Percentiles rank a stretch among this genome's conserved stretches.
These are phyloP conservation scores for Nyctereutes procyonoides DNA, from an alignment of 2,113 vertebrate species.

Conservation along the genomic window DNA sequence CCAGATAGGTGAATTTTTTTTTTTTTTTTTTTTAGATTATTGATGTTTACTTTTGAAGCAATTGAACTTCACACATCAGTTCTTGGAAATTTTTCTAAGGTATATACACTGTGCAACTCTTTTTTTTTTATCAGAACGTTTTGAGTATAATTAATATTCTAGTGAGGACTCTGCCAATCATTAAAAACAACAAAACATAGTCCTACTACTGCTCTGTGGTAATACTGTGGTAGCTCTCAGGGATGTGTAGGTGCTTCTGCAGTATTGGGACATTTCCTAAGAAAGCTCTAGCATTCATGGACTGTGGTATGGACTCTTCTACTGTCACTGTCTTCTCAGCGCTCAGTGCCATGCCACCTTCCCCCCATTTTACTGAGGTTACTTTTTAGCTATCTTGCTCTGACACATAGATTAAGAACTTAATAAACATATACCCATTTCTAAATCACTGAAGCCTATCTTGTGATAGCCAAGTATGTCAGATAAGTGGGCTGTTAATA, in stretches of 20 bases:
- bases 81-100: constrained; percentile 22
- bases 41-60: constrained; percentile 44
- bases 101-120: not conserved
- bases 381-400: not conserved
- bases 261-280: not conserved
- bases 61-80: constrained; percentile 33
- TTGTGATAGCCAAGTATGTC: not conserved
- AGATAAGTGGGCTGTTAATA: not conserved
- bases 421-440: not conserved
- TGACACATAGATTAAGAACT: constrained; percentile 11
- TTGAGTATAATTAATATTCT: not conserved
- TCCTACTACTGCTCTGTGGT: not conserved
- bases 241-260: not conserved
- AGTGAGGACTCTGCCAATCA: not conserved
- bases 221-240: not conserved
- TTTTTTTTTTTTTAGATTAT: constrained; percentile 26
- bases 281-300: not conserved
- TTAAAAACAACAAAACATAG: not conserved
- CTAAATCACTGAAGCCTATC: not conserved
- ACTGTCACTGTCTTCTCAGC: not conserved
- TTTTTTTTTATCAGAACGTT: constrained; percentile 10
- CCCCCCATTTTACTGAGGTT: not conserved
- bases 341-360: not conserved
- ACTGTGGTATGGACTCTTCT: not conserved
- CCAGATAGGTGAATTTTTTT: not conserved